Evolutionary conservation across 2,113 vertebrate genomes (phyloP), one percentile per base, ranked within the genome.

Genomic region (Grammomys dolichurus): DNA sequence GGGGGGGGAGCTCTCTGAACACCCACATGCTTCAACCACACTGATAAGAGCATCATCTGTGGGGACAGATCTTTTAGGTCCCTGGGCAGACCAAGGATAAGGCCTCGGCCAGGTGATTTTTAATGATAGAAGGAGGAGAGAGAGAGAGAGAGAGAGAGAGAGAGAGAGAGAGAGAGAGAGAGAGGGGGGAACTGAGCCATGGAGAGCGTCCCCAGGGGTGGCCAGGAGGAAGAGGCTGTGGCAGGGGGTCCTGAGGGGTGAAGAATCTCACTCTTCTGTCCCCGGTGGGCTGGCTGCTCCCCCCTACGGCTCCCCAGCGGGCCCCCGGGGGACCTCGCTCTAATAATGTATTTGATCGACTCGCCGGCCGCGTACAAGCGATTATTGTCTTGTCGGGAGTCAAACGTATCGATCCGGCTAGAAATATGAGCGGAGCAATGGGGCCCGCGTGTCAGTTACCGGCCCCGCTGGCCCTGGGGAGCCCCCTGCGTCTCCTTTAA

Each of bases 311-410:
- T 97, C 95, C 96, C 97, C 82, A 72, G 98, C 73, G 26, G 98
- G 96, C 95, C 98, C 98, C 98, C 97, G 36, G 96, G 98, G 99
- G 99, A 99, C 99, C 99, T 98, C 98, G 98, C 98, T 99, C 99
- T 99, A 99, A 99, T 99, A 99, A 99, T 99, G 99, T 99, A 98
- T 98, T 99, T 99, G 99, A 99, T 99, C 99, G 99, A 99, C 98
- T 98, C 96, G 98, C 99, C 98, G 98, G 99, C 98, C 98, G 99
- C 99, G 99, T 99, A 99, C 99, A 99, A 99, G 99, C 99, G 99
- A 99, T 99, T 99, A 99, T 99, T 99, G 99, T 99, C 99, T 99
- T 99, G 99, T 99, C 99, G 99, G 99, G 99, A 99, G 99, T 99
- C 99, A 99, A 99, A 99, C 98, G 99, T 99, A 99, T 99, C 99